Conservation (phyloP, 2,888 invertebrate species). For the Tineola bisselliella region DNA sequence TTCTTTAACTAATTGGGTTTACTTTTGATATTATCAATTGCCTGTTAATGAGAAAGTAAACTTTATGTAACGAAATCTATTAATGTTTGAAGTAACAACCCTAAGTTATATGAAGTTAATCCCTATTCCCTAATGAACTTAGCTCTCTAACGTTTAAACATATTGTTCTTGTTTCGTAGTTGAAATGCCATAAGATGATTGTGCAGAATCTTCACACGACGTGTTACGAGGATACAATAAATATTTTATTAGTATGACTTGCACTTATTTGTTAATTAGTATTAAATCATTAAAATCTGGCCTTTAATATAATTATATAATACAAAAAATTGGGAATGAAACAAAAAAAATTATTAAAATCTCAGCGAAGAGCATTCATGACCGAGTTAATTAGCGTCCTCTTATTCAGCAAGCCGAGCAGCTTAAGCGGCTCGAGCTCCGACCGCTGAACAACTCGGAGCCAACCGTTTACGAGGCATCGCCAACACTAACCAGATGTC, state of each 20-base stretch:
- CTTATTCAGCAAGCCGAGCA: neutral
- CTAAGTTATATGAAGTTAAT: neutral
- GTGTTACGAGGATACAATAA: neutral
- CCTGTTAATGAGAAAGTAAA: too few relatives aligned
- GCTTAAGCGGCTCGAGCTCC: neutral
- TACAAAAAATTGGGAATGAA: neutral
- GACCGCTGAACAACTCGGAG: conserved; percentile 17
- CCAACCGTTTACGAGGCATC: conserved; percentile 25
- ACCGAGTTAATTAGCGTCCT: neutral
- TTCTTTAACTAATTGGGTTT: too few relatives aligned
- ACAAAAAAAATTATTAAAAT: neutral
- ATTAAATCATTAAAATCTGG: neutral
- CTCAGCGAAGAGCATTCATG: neutral
- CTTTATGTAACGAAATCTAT: too few relatives aligned
- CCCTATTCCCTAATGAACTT: neutral
- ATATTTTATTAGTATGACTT: neutral
- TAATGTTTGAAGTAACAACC: neutral
- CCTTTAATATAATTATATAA: neutral
- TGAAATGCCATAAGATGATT: neutral
- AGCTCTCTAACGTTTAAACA: neutral
- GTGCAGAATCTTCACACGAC: neutral
- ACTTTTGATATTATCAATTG: too few relatives aligned
- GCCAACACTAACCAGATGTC: conserved; percentile 57
- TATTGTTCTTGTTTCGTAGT: neutral
- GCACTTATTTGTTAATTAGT: neutral